These are phyloP conservation scores for Symphodus melops DNA, from an alignment of 2,113 vertebrate species.

Conservation along the genomic window DNA sequence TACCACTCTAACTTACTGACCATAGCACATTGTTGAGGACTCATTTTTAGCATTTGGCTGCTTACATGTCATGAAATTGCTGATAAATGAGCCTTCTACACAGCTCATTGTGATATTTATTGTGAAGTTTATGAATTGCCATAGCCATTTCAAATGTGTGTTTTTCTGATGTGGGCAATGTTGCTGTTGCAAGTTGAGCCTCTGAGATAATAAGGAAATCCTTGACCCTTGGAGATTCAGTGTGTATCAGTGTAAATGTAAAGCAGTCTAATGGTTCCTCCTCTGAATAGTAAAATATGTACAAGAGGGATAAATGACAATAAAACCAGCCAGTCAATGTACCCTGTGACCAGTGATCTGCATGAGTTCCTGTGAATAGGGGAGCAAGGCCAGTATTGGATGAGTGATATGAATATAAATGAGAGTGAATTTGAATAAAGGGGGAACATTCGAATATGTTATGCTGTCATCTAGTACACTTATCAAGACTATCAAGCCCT, in stretches of 20 bases:
- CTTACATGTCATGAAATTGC: constrained; percentile 1
- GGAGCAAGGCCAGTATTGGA: constrained; percentile 38
- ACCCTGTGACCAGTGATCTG: constrained; percentile 60
- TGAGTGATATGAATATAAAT: constrained; percentile 70
- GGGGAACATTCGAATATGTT: constrained; percentile 58
- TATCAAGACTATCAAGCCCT: constrained; percentile 33
- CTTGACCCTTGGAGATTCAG: not conserved
- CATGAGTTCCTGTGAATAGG: constrained; percentile 61
- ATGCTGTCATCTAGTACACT: constrained; percentile 22
- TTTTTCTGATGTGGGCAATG: no score
- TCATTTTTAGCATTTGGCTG: not conserved
- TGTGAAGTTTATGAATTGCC: no score
- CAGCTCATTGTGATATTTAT: no score
- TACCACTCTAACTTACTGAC: no score
- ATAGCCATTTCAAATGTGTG: no score
- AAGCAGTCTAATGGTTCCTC: no score
- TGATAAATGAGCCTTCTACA: no score
- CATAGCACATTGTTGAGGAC: not conserved
- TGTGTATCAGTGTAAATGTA: constrained; percentile 50
- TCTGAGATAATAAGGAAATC: no score
- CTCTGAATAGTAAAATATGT: constrained; percentile 25
- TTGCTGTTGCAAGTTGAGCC: no score
- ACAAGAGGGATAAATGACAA: constrained; percentile 55
- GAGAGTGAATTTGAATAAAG: constrained; percentile 67
- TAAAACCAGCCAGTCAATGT: constrained; percentile 54